Base-by-base conservation (phyloP, 1,140 invertebrate species). In the Coenobita brevimanus region DNA sequence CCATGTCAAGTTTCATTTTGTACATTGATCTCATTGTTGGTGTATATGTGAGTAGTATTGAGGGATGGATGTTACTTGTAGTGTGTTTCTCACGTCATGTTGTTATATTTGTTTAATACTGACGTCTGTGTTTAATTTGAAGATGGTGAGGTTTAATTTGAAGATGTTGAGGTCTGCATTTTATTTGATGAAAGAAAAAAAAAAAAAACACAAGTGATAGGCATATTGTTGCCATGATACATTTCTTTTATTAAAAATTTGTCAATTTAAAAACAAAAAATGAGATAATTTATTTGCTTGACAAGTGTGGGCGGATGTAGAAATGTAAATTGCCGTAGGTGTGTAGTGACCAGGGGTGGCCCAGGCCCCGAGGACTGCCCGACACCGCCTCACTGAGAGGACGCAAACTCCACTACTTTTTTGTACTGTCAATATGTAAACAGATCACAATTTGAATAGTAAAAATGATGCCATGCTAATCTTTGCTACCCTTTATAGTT, bases 341-440 rank as follows among this genome's bases (percentile, higher is more conserved):
- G 82, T 80, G 88, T 78, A 82, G 86, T 79, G 43, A 81, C 62
- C 82, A 41, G 27, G 84, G 64, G 73, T 90, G 54, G 83, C 76
- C 82, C 80, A 73, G 36, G 82, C 87, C 71, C 82, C 38, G 64
- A 76, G 43, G 80, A 82, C 80, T 67, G 83, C 89, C 50, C 79
- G 41, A 46, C 82, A 62, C 46, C 82, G 69, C n/a, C 71, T 80
- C 43, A 73, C 73, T 71, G 64, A 60, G 82, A 86, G 85, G 86
- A 27, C 46, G 73, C 64, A 69, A 64, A 87, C 80, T 89, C 79
- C 90, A 92, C 93, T 93, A 94, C 93, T 93, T 94, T 94, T 94
- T 93, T 93, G 93, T 94, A 94, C 93, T 93, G 93, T 94, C 93
- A 93, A 94, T 93, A 94, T 94, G 93, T 93, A 94, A 94, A 93